Conservation (phyloP, 2,888 invertebrate species). For the Tenthredo mesomela region DNA sequence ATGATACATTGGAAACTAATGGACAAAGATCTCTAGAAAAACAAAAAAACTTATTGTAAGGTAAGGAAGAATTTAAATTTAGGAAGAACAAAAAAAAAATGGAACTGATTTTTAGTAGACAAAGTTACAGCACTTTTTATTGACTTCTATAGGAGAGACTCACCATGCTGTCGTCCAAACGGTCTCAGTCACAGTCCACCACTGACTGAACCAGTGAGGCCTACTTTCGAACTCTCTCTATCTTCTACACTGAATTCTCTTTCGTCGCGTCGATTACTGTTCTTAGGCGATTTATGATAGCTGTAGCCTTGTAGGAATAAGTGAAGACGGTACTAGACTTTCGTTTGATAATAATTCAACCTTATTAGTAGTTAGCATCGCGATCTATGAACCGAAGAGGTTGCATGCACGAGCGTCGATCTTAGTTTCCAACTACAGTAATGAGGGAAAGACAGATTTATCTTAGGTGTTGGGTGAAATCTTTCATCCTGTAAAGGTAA, state of each 20-base stretch:
- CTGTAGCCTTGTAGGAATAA: conserved; percentile 29
- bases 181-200: conserved; percentile 74
- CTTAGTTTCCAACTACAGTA: conserved; percentile 15
- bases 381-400: conserved; percentile 22
- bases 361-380: conserved; percentile 25
- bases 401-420: background rate
- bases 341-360: conserved; percentile 42
- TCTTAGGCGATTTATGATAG: conserved; percentile 47
- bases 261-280: conserved; percentile 55
- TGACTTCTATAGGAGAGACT: conserved; percentile 63
- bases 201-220: conserved; percentile 75
- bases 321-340: conserved; percentile 44
- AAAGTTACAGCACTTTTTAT: conserved; percentile 11
- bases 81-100: background rate
- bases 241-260: conserved; percentile 66
- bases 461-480: conserved; percentile 17
- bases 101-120: background rate
- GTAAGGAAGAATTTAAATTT: background rate
- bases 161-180: conserved; percentile 74
- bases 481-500: conserved; percentile 19
- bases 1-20: background rate
- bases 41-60: background rate
- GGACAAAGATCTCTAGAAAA: background rate
- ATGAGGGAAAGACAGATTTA: background rate
- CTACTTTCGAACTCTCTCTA: conserved; percentile 77